Base-by-base conservation (phyloP, 2,113 vertebrate genomes). In the Serinus canaria region DNA sequence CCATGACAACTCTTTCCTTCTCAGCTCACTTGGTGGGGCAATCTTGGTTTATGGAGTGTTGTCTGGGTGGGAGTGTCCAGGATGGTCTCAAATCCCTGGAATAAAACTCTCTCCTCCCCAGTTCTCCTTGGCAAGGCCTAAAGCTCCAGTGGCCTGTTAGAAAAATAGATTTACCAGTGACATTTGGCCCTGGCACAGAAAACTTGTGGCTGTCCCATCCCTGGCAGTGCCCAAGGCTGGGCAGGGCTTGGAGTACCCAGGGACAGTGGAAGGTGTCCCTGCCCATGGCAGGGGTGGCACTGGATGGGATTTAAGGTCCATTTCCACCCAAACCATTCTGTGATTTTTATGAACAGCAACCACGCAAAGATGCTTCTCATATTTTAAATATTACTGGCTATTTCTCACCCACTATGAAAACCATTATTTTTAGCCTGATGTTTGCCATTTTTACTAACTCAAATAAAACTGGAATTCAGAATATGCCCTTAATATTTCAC, bases 31-130 rank as follows among this genome's bases (percentile, higher is more conserved):
- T 22, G 9, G 16, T 31, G 58, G 7, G 10, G 58, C 14, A 1
- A 0, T 33, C 15, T 1, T 7, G 8, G 20, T 64, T 70, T n/a
- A 1, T 3, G 28, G 31, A 8, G 5, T 0, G 2, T n/a, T 0
- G 7, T 9, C 0, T 1, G 8, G 49, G 11, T 46, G 59, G 41
- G n/a, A 7, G 41, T 39, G 23, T 24, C 39, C 4, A 1, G 19
- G 39, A 44, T 50, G 13, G 1, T 39, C 24, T 41, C 49, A 64
- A 69, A 31, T 43, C 30, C 35, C 20, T 39, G 63, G 18, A 16
- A 73, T 14, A 10, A n/a, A 37, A 1, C 13, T 49, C 41, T 19
- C 3, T 31, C 2, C 22, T 60, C 55, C 55, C 19, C 6, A 10
- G 5, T 39, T 72, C 43, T 93, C 9, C 31, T 77, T 72, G 27